Evolutionary conservation across 2,888 invertebrate species (phyloP), one percentile per base, ranked within the genome.

Genomic region (Branchipolynoe longqiensis): DNA sequence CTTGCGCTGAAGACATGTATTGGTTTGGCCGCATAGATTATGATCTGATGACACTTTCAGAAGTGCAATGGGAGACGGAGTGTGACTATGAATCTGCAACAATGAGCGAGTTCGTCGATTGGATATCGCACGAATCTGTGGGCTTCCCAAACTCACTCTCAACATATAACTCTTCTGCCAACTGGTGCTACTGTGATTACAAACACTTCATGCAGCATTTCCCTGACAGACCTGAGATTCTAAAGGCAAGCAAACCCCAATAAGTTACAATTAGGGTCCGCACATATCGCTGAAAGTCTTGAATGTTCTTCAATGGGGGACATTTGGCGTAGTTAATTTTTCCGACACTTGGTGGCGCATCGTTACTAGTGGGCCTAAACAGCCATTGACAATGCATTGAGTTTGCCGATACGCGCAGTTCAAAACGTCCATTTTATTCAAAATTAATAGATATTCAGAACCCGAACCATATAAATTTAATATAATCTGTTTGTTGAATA

Each of bases 141-240:
- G 38, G 38, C 73, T 84, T 87, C 22, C 62, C 84, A 69, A 92
- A 90, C 84, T 91, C 91, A 3, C 89, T 93, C 25, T 82, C 91
- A 91, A 2, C 59, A 22, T 90, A 90, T 86, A 64, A 88, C 86
- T 87, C 86, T 12, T 81, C 88, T 14, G 90, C 95, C 1, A 94
- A 95, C 88, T 97, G 97, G 96, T 95, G 96, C 94, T 97, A 97
- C 94, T 97, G 96, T 94, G 97, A 97, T 94, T 97, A 97, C 92
- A 97, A 97, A 94, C 96, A 97, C 93, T 95, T 97, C 93, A 95
- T 95, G 87, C 95, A 96, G 86, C 95, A 96, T 95, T 96, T 96
- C 91, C 91, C 93, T 84, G 93, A 95, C 78, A 94, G 95, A 36
- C 93, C 94, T 86, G 95, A 96, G 88, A 92, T 96, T 83, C 93